Base-by-base conservation (phyloP, 2,113 vertebrate species). In the Pseudorectes ferrugineus region DNA sequence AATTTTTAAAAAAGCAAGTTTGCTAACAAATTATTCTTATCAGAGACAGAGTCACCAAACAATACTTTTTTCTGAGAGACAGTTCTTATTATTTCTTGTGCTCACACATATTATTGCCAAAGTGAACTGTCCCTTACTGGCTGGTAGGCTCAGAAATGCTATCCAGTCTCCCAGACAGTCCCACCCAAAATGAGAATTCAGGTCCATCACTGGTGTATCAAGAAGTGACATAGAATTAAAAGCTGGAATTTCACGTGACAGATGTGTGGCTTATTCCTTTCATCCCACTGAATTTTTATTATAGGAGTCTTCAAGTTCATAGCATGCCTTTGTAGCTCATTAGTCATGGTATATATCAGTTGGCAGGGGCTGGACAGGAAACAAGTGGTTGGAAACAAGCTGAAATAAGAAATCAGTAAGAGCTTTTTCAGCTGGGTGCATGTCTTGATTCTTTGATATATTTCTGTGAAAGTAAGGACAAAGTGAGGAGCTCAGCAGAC, bases 231-330 rank as follows among this genome's bases (percentile, higher is more conserved):
- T 2, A 74, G 33, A 77, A 84, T 45, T 77, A 66, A 86, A 89
- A 17, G 7, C 28, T 73, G 49, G 22, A 75, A 55, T n/a, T 77
- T 80, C 38, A 52, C 0, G 0, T 48, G n/a, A 33, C 22, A 43
- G 46, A 36, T 24, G 23, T 5, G 3, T 51, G 38, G 31, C 20
- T 23, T 57, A 18, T 45, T 57, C 59, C 12, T 74, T 63, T 90
- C 33, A 73, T 83, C 16, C 33, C 35, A 38, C 11, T 73, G 29
- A 59, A 66, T 57, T 80, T 80, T 20, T 61, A 14, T 70, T 49
- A 42, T 5, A 67, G 18, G 16, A 45, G 12, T 17, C 23, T 73
- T 88, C 40, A 38, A 35, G 42, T 49, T 80, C 67, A 66, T 15
- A 77, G 7, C 4, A 42, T 25, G 35, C n/a, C 54, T 80, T 83